Conservation (phyloP, 2,113 vertebrate genomes). For the Quiscalus mexicanus region DNA sequence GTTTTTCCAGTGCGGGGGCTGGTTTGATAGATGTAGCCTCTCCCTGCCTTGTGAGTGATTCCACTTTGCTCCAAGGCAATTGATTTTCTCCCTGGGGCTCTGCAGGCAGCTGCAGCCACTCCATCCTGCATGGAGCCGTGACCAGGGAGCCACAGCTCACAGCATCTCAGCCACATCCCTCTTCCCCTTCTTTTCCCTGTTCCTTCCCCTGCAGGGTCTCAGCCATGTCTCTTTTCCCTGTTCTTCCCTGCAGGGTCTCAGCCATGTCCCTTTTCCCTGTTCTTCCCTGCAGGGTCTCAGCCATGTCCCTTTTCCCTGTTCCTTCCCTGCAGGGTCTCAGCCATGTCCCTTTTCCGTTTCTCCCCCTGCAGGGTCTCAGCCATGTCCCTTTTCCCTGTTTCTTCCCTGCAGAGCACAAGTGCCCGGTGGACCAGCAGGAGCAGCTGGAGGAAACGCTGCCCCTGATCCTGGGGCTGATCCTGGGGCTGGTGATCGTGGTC, state of each 20-base stretch:
- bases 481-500: constrained; percentile 90
- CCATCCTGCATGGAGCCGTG: not conserved
- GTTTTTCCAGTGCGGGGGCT: rapidly evolving
- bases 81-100: not conserved
- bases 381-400: not conserved
- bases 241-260: constrained; percentile 69
- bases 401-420: constrained; percentile 86
- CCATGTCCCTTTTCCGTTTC: too few species aligned
- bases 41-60: not conserved
- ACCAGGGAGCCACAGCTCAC: not conserved
- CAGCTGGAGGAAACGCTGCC: constrained; percentile 93
- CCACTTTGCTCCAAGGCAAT: not conserved
- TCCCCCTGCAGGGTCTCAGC: not conserved
- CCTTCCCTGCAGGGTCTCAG: too few species aligned
- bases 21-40: not conserved
- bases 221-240: too few species aligned
- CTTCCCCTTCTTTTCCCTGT: not conserved
- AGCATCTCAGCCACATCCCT: not conserved
- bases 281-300: constrained; percentile 68
- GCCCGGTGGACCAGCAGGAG: constrained; percentile 92
- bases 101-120: rapidly evolving
- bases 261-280: not conserved
- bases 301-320: too few species aligned
- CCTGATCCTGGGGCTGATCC: constrained; percentile 89
- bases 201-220: constrained; percentile 66